phyloP scores from a whole-genome alignment of 2,888 invertebrate species.

The Adelphocoris suturalis region DNA sequence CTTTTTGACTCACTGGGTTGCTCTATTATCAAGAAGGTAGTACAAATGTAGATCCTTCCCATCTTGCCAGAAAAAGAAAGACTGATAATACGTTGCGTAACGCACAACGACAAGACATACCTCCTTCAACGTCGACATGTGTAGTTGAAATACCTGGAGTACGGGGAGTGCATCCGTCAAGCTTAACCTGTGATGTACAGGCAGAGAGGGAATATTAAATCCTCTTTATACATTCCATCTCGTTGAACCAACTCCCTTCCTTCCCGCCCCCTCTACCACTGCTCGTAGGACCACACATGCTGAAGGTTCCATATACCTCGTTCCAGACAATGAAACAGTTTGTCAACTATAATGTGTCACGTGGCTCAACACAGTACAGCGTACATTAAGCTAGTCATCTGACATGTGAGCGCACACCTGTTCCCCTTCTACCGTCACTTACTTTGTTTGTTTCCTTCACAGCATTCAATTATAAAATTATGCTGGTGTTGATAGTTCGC shows the following conservation, averaged over 20 bases:
- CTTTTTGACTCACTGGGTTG: no score
- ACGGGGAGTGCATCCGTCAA: slow-evolving; percentile 8
- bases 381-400: background rate
- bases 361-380: slow-evolving; percentile 12
- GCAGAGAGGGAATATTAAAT: slow-evolving; percentile 5
- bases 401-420: slow-evolving; percentile 35
- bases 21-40: no score
- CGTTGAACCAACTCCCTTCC: background rate
- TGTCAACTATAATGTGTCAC: slow-evolving; percentile 54
- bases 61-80: no score
- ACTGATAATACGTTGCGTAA: background rate
- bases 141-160: background rate
- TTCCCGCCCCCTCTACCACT: background rate
- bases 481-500: background rate
- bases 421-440: slow-evolving; percentile 40
- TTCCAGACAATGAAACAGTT: slow-evolving; percentile 44
- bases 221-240: slow-evolving; percentile 36
- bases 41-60: no score
- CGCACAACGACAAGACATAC: background rate
- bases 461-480: background rate
- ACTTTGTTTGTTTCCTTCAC: background rate
- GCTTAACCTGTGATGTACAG: slow-evolving; percentile 22
- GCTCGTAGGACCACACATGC: background rate
- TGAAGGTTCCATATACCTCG: slow-evolving; percentile 13
- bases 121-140: background rate